A percentile compares a stretch with the other conserved stretches of the same genome.
Evolutionary conservation across 1,140 invertebrate genomes (phyloP).

Genomic region (Cyclina sinensis): DNA sequence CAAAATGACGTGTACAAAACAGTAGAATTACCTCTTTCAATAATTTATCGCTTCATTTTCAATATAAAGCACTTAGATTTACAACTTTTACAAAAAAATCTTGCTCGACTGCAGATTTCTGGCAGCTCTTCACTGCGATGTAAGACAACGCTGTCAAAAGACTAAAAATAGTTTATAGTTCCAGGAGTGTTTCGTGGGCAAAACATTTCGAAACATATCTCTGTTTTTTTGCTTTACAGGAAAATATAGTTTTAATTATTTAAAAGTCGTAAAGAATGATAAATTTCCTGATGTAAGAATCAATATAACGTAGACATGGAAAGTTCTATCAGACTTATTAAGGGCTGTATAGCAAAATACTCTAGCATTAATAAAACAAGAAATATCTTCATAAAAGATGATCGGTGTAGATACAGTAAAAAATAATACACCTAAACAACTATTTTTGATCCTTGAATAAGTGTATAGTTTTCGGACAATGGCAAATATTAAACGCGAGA

Average conservation of each 20-base stretch:
- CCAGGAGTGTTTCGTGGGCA: no score
- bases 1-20: constrained; percentile 33
- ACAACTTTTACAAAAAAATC: not conserved
- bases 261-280: not conserved
- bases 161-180: constrained; percentile 7
- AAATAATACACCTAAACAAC: no score
- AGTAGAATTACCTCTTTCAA: constrained; percentile 31
- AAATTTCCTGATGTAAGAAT: not conserved
- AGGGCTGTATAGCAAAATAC: no score
- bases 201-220: not conserved
- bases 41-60: constrained; percentile 47
- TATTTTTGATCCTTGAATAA: no score
- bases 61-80: constrained; percentile 48
- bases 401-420: no score
- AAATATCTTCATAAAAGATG: no score
- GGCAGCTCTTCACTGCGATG: not conserved
- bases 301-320: no score
- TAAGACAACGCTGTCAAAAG: not conserved
- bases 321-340: no score
- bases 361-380: no score
- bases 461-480: no score
- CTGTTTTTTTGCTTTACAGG: not conserved
- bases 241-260: not conserved
- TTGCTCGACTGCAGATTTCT: not conserved
- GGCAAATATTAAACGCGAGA: no score